These are phyloP conservation scores for Hypotaenidia okinawae DNA, from an alignment of 2,797 vertebrate species.

Conservation along the genomic window DNA sequence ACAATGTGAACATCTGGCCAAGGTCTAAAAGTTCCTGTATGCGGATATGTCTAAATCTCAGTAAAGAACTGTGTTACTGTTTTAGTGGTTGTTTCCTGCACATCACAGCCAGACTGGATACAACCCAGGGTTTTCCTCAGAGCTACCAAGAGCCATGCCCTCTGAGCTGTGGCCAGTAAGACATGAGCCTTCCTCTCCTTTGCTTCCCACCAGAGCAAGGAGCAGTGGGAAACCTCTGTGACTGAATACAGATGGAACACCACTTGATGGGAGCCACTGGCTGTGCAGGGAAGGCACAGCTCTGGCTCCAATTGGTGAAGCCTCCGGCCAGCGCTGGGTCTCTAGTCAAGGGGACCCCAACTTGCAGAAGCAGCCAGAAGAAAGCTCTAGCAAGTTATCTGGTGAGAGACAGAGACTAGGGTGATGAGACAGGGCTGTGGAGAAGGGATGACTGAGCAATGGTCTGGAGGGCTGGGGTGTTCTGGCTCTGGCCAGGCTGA, in stretches of 20 bases:
- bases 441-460: not conserved
- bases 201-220: not conserved
- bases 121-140: not conserved
- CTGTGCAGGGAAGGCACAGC: not conserved
- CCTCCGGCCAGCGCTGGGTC: not conserved
- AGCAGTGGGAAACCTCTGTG: not conserved
- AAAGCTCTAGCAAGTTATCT: not conserved
- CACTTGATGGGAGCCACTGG: not conserved
- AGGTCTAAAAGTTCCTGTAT: not conserved
- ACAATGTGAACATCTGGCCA: not conserved
- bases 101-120: not conserved
- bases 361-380: not conserved
- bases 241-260: not conserved
- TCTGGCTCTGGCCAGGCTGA: too few species aligned
- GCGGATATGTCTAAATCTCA: not conserved
- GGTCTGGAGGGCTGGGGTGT: not conserved
- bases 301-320: not conserved
- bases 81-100: not conserved
- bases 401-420: not conserved
- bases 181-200: not conserved
- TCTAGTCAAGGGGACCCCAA: not conserved
- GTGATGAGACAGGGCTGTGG: not conserved
- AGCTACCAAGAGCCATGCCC: not conserved
- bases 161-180: not conserved
- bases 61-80: not conserved